phyloP scores from a whole-genome alignment of 1,140 invertebrate genomes.

The Goniozus legneri region DNA sequence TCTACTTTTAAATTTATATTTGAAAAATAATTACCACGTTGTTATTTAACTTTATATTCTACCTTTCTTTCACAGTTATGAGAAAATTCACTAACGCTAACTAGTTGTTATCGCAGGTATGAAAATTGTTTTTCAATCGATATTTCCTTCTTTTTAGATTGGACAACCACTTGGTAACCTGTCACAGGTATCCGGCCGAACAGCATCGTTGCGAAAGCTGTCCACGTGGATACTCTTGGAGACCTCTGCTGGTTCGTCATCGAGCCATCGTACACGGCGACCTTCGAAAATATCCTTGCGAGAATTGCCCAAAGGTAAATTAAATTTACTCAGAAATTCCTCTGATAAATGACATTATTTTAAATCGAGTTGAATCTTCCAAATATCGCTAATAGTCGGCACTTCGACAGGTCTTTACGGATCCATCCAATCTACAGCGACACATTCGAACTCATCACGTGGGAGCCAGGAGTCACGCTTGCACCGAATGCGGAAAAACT shows the following conservation, averaged over 20 bases:
- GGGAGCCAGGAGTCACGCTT: slow-evolving; percentile 90
- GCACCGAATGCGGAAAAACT: slow-evolving; percentile 96
- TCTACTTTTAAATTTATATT: too few relatives aligned
- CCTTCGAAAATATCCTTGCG: slow-evolving; percentile 81
- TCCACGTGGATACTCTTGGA: slow-evolving; percentile 76
- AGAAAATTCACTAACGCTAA: too few relatives aligned
- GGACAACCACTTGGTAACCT: slow-evolving; percentile 73
- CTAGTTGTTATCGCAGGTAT: too few relatives aligned
- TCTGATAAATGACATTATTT: slow-evolving; percentile 7
- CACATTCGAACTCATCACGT: slow-evolving; percentile 93
- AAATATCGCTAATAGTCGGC: slow-evolving; percentile 47
- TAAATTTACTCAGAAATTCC: slow-evolving; percentile 4
- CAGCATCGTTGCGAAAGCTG: slow-evolving; percentile 84
- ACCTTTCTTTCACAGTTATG: too few relatives aligned
- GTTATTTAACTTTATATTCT: too few relatives aligned
- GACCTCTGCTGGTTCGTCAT: slow-evolving; percentile 78
- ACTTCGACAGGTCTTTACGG: slow-evolving; percentile 77
- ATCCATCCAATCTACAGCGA: slow-evolving; percentile 92
- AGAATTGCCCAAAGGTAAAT: slow-evolving; percentile 86
- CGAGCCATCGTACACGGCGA: slow-evolving; percentile 76
- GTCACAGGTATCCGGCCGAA: slow-evolving; percentile 71
- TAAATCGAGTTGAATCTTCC: slow-evolving; percentile 23
- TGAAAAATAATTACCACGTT: too few relatives aligned
- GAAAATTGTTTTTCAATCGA: too few relatives aligned
- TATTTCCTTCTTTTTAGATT: too few relatives aligned